phyloP scores from a whole-genome alignment of 2,888 invertebrate species.

The Eurytoma californica region DNA sequence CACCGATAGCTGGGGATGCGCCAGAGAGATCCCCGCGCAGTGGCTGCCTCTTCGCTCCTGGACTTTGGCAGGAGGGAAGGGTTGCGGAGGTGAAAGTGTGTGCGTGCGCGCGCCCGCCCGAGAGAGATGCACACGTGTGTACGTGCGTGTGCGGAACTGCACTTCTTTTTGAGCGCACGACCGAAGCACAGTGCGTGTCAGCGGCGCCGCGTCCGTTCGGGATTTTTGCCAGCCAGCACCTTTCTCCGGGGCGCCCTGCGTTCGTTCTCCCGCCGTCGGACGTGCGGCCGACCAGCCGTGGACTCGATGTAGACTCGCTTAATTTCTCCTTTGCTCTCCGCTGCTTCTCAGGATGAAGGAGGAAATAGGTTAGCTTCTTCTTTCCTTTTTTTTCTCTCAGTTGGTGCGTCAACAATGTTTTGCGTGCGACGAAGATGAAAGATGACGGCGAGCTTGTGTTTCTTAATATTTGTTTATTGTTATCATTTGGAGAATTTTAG shows the following conservation, averaged over 20 bases:
- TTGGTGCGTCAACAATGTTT: neutral
- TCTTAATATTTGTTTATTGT: neutral
- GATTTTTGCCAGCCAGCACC: too few relatives aligned
- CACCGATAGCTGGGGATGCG: too few relatives aligned
- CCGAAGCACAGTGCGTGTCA: too few relatives aligned
- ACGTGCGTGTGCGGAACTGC: neutral
- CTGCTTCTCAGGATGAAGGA: conserved; percentile 25
- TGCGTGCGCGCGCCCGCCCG: neutral
- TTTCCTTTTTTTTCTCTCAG: neutral
- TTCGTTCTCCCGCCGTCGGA: neutral
- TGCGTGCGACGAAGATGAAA: too few relatives aligned
- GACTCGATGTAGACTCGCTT: neutral
- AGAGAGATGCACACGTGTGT: conserved; percentile 7
- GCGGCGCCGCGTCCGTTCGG: too few relatives aligned
- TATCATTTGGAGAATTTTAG: neutral
- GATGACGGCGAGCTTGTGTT: neutral
- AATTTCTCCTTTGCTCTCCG: neutral
- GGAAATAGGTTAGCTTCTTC: conserved; percentile 43
- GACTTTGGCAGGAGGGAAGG: too few relatives aligned
- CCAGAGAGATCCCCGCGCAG: too few relatives aligned
- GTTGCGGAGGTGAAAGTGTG: too few relatives aligned
- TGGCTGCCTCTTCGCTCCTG: too few relatives aligned
- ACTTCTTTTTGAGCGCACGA: too few relatives aligned
- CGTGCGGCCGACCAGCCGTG: neutral
- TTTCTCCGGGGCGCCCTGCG: neutral